These are phyloP conservation scores for Bimastos eiseni DNA, from an alignment of 2,888 invertebrate species.

Conservation along the genomic window DNA sequence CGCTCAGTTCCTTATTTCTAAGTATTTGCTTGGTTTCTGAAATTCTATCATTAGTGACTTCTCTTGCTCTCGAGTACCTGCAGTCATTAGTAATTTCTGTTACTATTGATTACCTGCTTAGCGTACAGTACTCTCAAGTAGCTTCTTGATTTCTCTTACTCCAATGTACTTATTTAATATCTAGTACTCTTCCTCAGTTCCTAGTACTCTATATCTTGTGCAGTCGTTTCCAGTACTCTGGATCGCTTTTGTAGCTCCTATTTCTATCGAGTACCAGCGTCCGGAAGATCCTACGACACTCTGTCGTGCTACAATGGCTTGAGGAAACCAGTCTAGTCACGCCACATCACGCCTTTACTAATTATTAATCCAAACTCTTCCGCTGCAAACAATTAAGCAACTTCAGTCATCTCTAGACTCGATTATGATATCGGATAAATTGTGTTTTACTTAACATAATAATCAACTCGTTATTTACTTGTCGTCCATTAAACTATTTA, in stretches of 20 bases:
- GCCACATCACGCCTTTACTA: neutral
- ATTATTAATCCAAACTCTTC: neutral
- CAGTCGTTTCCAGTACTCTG: neutral
- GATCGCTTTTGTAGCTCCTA: too few relatives aligned
- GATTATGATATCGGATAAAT: too few relatives aligned
- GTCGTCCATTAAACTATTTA: neutral
- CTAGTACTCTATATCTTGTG: neutral
- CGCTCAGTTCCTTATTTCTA: neutral
- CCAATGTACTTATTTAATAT: neutral
- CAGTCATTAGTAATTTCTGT: neutral
- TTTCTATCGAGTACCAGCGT: neutral
- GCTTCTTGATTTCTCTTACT: neutral
- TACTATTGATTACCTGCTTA: neutral
- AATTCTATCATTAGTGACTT: neutral
- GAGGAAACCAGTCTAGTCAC: neutral
- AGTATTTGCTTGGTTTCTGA: neutral
- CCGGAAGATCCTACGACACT: neutral
- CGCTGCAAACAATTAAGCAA: neutral
- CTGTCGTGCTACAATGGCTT: neutral
- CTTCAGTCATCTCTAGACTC: neutral
- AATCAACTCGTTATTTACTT: too few relatives aligned
- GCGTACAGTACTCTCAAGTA: neutral
- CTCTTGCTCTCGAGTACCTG: neutral
- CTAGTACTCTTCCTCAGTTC: neutral
- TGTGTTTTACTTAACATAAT: too few relatives aligned